Evolutionary conservation across 2,113 vertebrate species (phyloP).

Genomic region (Nannobrachium achirus): DNA sequence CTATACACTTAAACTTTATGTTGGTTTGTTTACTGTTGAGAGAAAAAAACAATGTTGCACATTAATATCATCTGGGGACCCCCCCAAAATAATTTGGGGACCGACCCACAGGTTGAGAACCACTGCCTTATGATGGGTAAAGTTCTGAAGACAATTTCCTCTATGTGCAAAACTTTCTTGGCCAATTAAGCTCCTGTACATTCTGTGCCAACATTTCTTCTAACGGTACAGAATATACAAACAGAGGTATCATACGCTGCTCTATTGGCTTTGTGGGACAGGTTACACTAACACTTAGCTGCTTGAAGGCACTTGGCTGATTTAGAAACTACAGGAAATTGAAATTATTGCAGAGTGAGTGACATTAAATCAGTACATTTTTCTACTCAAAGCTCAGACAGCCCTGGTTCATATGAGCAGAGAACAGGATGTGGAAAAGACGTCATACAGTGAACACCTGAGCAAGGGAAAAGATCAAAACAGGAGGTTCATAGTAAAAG

Average conservation of each 20-base stretch:
- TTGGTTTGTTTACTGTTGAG: no score
- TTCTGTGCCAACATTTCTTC: neutral
- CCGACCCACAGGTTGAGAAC: no score
- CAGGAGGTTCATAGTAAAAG: neutral
- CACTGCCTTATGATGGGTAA: no score
- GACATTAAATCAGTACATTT: constrained; percentile 1
- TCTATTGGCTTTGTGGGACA: neutral
- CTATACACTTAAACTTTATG: no score
- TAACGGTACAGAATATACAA: constrained; percentile 25
- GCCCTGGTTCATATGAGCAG: constrained; percentile 9
- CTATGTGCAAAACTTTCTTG: neutral
- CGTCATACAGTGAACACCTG: constrained; percentile 27
- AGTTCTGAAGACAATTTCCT: no score
- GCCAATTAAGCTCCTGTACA: neutral
- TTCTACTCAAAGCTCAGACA: constrained; percentile 22
- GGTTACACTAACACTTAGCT: constrained; percentile 20
- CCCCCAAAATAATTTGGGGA: no score
- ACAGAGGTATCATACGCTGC: neutral
- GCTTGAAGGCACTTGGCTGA: constrained; percentile 48
- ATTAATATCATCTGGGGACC: no score
- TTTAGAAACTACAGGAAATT: constrained; percentile 11
- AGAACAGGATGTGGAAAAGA: neutral
- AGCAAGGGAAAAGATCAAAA: constrained; percentile 7
- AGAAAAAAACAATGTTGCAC: no score
- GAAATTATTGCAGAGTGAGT: neutral